Conservation (phyloP, 2,797 vertebrate species). For the Delichon dasypus region DNA sequence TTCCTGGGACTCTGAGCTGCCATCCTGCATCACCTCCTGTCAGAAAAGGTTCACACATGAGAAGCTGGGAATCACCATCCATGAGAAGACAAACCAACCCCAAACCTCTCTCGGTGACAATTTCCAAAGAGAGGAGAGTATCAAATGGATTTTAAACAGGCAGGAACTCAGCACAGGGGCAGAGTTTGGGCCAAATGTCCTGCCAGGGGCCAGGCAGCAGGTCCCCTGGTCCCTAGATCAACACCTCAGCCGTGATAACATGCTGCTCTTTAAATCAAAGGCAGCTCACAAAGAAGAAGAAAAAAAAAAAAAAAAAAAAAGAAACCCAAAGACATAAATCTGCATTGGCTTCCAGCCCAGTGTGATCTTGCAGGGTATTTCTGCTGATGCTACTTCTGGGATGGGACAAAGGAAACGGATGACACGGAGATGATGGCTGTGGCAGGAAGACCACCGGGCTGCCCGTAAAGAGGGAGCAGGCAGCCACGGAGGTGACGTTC, state of each 20-base stretch:
- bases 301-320: background rate
- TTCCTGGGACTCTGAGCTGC: background rate
- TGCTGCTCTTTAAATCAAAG: conserved; percentile 59
- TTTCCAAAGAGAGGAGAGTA: conserved; percentile 29
- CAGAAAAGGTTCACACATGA: background rate
- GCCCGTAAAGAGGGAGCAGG: conserved; percentile 11
- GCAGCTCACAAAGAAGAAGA: background rate
- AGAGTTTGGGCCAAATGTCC: conserved; percentile 45
- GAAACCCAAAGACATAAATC: conserved; percentile 23
- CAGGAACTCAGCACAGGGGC: background rate
- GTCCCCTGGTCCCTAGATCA: conserved; percentile 14
- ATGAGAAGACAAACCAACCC: conserved; percentile 13
- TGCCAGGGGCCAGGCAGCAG: conserved; percentile 49
- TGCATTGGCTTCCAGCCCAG: conserved; percentile 45
- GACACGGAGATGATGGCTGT: background rate
- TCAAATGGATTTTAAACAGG: background rate
- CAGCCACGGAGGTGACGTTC: background rate
- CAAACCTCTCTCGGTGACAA: background rate
- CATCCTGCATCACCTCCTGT: background rate
- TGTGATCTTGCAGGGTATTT: conserved; percentile 9
- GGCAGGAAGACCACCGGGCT: conserved; percentile 35
- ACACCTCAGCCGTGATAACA: conserved; percentile 13
- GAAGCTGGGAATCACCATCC: background rate
- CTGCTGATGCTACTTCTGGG: conserved; percentile 53
- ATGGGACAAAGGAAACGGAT: conserved; percentile 23